Base-by-base conservation (phyloP, 2,888 invertebrate genomes). In the Scaptodrosophila latifasciaeformis region DNA sequence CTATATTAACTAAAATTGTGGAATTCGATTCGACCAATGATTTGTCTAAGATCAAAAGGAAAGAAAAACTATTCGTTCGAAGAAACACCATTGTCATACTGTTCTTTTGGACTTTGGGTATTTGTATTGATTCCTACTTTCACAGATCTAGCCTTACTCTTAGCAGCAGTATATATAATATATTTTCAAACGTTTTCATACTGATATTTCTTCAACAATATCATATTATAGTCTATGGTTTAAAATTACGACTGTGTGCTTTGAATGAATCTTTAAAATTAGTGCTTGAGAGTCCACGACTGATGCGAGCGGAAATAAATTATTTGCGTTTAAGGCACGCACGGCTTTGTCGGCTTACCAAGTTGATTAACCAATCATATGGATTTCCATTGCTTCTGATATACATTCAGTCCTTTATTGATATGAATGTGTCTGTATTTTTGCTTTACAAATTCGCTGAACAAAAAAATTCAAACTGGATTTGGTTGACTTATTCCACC, bases 161-260 rank as follows among this genome's bases (percentile, higher is more conserved):
- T n/a, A n/a, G n/a, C n/a, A n/a, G n/a, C n/a, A n/a, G n/a, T n/a
- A n/a, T n/a, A n/a, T n/a, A n/a, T n/a, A n/a, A n/a, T n/a, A n/a
- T n/a, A n/a, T n/a, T n/a, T n/a, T n/a, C n/a, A n/a, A n/a, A n/a
- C n/a, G n/a, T n/a, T n/a, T n/a, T n/a, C n/a, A n/a, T n/a, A n/a
- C n/a, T n/a, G n/a, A n/a, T n/a, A n/a, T 69, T 4, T 72, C 72
- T 1, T 61, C 76, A 3, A 4, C 59, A 57, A 9, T 72, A 76
- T 21, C 65, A 56, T 12, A 54, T 59, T 0, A 29, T 72, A 3
- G 53, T 76, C 2, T 58, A 57, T 3, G 72, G 67, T 0, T 67
- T 10, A n/a, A n/a, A 31, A 0, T 44, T 39, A 17, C 72, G 76
- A 0, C 42, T 71, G 2, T 24, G 45, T 4, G n/a, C 19, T 13